phyloP scores from a whole-genome alignment of 2,797 vertebrate species.

The Esox lucius region DNA sequence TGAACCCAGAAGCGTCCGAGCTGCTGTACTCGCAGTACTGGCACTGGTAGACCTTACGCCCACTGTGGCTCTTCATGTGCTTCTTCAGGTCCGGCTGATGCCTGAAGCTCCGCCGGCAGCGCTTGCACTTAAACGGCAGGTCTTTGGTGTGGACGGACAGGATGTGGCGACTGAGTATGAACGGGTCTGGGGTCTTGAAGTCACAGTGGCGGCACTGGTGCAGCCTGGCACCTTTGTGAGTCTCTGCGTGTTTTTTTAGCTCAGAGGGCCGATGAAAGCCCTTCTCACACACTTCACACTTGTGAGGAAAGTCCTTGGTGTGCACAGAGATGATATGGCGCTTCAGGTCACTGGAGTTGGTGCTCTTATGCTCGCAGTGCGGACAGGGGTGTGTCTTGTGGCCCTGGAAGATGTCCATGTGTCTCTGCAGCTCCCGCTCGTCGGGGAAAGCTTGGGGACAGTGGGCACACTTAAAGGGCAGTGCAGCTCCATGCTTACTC shows the following conservation, averaged over 20 bases:
- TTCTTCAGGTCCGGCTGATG: conserved; percentile 86
- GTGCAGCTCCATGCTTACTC: conserved; percentile 82
- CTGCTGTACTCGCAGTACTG: conserved; percentile 90
- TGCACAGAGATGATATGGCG: conserved; percentile 88
- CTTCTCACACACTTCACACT: conserved; percentile 86
- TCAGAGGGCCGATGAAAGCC: conserved; percentile 89
- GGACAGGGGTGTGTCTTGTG: conserved; percentile 87
- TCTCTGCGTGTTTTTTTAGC: conserved; percentile 87
- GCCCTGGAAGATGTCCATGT: conserved; percentile 83
- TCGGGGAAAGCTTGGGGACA: conserved; percentile 86
- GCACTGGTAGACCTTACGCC: conserved; percentile 87
- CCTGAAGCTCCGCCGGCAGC: conserved; percentile 81
- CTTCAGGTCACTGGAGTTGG: conserved; percentile 89
- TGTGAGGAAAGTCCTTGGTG: conserved; percentile 90
- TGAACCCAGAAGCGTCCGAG: conserved; percentile 88
- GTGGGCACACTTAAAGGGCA: conserved; percentile 85
- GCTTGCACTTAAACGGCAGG: conserved; percentile 84
- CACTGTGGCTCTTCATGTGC: conserved; percentile 87
- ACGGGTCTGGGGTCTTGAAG: conserved; percentile 87
- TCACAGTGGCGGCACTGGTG: conserved; percentile 90
- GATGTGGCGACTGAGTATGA: conserved; percentile 87
- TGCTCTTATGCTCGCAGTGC: conserved; percentile 89
- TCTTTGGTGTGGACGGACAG: conserved; percentile 90
- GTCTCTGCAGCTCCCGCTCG: conserved; percentile 82
- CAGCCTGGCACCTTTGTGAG: conserved; percentile 84